Evolutionary conservation across 2,888 invertebrate genomes (phyloP).

Genomic region (Metopia argyrocephala): DNA sequence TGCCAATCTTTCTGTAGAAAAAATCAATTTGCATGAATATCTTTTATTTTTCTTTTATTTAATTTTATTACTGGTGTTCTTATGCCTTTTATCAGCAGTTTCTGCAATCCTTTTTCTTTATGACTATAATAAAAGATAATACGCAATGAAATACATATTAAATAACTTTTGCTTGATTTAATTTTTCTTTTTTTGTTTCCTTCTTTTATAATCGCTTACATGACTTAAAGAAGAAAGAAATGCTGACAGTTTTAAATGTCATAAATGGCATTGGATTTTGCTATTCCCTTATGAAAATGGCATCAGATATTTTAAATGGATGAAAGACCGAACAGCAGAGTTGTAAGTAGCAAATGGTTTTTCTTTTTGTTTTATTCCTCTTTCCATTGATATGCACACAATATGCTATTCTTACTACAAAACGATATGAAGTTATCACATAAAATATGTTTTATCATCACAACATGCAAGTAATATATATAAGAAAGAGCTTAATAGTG

Average conservation of each 20-base stretch:
- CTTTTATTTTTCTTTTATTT: background rate
- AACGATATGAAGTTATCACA: too few species aligned
- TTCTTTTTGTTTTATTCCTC: too few species aligned
- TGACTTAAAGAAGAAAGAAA: constrained; percentile 9
- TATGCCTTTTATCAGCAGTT: background rate
- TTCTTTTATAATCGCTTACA: constrained; percentile 12
- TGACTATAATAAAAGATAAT: background rate
- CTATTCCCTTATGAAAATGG: constrained; percentile 2
- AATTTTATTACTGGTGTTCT: too few species aligned
- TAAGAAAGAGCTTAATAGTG: too few species aligned
- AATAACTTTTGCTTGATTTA: background rate
- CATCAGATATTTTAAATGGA: constrained; percentile 20
- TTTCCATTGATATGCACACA: too few species aligned
- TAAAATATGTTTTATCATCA: too few species aligned
- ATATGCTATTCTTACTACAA: too few species aligned
- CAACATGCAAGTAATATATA: too few species aligned
- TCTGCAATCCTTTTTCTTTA: background rate
- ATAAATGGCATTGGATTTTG: constrained; percentile 18
- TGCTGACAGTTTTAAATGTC: constrained; percentile 34
- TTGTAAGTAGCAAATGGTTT: too few species aligned
- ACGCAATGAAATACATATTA: constrained; percentile 23
- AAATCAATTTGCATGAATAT: constrained; percentile 16
- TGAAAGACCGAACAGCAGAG: constrained; percentile 14
- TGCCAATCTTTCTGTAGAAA: background rate
- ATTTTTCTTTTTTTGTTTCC: background rate